Evolutionary conservation across 2,888 invertebrate species (phyloP).

Genomic region (Folsomia manolachei): DNA sequence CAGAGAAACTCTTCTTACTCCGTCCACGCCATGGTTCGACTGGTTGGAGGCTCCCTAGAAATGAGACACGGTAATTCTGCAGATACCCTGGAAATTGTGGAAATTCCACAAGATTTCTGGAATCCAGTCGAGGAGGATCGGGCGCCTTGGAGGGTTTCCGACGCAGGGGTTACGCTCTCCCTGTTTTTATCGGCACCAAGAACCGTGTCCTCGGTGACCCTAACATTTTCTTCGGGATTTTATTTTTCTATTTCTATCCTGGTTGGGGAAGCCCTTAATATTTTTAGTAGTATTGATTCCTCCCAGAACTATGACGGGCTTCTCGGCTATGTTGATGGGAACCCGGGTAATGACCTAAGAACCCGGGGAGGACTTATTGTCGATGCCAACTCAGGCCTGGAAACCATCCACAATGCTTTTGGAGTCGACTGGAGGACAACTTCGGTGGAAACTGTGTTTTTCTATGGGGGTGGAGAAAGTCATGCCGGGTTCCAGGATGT

Average conservation of each 20-base stretch:
- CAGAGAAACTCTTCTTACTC: neutral
- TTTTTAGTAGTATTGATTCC: neutral
- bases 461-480: neutral
- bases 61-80: neutral
- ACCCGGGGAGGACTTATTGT: neutral
- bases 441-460: neutral
- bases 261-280: neutral
- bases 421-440: neutral
- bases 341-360: neutral
- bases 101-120: neutral
- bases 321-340: neutral
- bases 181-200: neutral
- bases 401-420: neutral
- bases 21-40: neutral
- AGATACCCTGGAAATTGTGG: neutral
- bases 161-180: neutral
- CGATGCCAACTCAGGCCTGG: neutral
- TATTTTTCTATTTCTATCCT: neutral
- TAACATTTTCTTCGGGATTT: neutral
- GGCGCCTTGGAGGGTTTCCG: neutral
- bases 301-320: neutral
- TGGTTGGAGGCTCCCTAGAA: neutral
- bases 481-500: neutral
- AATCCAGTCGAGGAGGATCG: neutral
- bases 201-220: neutral